phyloP scores from a whole-genome alignment of 2,888 invertebrate genomes.

The Pyrochroa serraticornis region DNA sequence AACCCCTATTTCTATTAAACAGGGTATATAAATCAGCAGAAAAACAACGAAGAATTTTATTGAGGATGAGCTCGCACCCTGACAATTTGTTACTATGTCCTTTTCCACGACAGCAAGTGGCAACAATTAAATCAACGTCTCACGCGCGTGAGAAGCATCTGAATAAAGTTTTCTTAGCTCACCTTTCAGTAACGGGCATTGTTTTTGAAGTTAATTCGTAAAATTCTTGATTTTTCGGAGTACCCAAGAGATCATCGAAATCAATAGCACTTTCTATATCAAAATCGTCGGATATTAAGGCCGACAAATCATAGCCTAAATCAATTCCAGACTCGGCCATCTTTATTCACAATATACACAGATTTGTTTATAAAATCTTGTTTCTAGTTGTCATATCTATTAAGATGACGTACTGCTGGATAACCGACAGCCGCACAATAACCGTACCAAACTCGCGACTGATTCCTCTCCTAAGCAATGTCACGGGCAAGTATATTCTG shows the following conservation, averaged over 20 bases:
- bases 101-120: constrained; percentile 14
- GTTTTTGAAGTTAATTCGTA: constrained; percentile 69
- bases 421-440: constrained; percentile 18
- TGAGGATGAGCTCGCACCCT: too few relatives aligned
- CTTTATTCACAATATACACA: constrained; percentile 30
- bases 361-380: constrained; percentile 20
- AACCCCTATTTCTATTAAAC: background rate
- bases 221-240: constrained; percentile 64
- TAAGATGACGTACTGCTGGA: constrained; percentile 14
- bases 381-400: constrained; percentile 23
- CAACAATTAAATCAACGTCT: constrained; percentile 34
- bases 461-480: constrained; percentile 42
- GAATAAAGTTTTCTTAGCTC: constrained; percentile 45
- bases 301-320: constrained; percentile 68
- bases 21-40: too few relatives aligned
- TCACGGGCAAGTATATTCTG: constrained; percentile 43
- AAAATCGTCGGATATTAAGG: constrained; percentile 59
- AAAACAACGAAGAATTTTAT: too few relatives aligned
- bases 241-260: constrained; percentile 61
- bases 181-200: constrained; percentile 67
- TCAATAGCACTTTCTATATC: constrained; percentile 60
- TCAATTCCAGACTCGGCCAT: constrained; percentile 70
- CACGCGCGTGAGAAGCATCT: constrained; percentile 33
- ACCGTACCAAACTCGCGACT: constrained; percentile 36
- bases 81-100: constrained; percentile 2